These are phyloP conservation scores for Eutolmus rufibarbis DNA, from an alignment of 2,888 invertebrate genomes.

Conservation along the genomic window DNA sequence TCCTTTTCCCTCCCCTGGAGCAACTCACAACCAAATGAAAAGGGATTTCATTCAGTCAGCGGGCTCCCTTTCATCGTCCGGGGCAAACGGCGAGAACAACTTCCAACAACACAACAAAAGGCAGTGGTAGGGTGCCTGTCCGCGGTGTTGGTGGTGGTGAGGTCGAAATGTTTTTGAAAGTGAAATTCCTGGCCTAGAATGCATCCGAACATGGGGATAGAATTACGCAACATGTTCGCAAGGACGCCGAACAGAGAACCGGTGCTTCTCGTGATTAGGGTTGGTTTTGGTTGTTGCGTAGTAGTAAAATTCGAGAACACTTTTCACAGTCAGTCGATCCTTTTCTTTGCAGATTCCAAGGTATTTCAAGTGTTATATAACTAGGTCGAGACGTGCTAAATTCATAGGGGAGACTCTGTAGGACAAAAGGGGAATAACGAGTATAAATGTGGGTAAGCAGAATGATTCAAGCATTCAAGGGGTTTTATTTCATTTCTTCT, in stretches of 20 bases:
- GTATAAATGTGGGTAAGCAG: background rate
- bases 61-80: background rate
- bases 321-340: background rate
- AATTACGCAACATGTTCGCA: slow-evolving; percentile 3
- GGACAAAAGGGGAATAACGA: background rate
- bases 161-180: background rate
- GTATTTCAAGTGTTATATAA: background rate
- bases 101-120: background rate
- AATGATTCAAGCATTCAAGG: background rate
- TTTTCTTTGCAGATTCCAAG: background rate
- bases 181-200: background rate
- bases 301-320: background rate
- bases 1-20: background rate
- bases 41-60: background rate
- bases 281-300: background rate
- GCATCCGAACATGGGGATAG: background rate
- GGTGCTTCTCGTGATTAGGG: background rate
- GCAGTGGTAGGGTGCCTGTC: background rate
- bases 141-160: background rate
- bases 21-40: background rate
- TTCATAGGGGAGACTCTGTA: background rate
- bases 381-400: background rate
- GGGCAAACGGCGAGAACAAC: background rate
- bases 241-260: background rate
- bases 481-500: background rate